phyloP scores from a whole-genome alignment of 2,797 vertebrate genomes.

The Ptychobarbus kaznakovi region DNA sequence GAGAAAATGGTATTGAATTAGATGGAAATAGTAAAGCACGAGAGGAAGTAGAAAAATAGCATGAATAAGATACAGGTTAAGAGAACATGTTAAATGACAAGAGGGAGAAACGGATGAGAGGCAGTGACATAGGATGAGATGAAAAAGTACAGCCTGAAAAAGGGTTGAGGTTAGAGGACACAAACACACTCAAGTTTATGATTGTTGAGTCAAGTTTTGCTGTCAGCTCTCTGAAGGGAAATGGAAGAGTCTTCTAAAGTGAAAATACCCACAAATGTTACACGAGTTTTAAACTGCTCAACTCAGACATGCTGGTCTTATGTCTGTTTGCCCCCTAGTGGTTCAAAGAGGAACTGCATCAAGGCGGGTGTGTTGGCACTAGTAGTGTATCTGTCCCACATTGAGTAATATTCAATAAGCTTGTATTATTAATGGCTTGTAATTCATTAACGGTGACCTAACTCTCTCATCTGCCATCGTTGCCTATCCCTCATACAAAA shows the following conservation, averaged over 20 bases:
- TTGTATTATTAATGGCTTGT: conserved; percentile 39
- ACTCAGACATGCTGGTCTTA: conserved; percentile 13
- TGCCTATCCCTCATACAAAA: conserved; percentile 18
- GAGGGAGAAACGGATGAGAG: conserved; percentile 1
- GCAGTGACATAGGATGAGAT: background rate
- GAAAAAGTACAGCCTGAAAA: conserved; percentile 4
- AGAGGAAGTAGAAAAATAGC: background rate
- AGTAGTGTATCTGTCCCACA: background rate
- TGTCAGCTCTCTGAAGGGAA: conserved; percentile 12
- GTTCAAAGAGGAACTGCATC: background rate
- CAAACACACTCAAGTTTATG: conserved; percentile 7
- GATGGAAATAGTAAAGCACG: background rate
- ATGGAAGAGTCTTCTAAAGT: conserved; percentile 11
- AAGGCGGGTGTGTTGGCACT: background rate
- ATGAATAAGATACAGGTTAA: background rate
- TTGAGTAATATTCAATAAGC: conserved; percentile 23
- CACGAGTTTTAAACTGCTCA: conserved; percentile 15
- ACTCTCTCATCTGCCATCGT: background rate
- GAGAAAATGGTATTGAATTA: background rate
- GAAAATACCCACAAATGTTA: conserved; percentile 35
- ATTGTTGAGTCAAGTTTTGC: conserved; percentile 21
- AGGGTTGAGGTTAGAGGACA: background rate
- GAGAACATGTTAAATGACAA: background rate
- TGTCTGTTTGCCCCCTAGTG: conserved; percentile 59
- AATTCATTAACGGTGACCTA: conserved; percentile 20